Evolutionary conservation across 2,888 invertebrate genomes (phyloP), one percentile per base, ranked within the genome.

Genomic region (Germaria angustata): DNA sequence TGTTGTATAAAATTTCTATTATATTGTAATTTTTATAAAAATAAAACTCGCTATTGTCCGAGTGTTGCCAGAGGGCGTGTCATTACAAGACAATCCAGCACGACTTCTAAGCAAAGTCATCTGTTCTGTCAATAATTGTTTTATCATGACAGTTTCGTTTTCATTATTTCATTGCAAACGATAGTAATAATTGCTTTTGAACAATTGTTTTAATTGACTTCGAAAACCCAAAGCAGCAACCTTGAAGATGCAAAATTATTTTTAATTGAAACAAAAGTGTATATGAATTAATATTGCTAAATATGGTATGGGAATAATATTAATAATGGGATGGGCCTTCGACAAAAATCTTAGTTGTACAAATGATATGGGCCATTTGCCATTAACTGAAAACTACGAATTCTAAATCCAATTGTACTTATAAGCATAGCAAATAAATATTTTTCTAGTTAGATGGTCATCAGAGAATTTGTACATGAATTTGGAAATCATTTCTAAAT

Each of bases 61-160:
- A 79, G 71, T 82, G 79, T 69, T 78, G 82, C 82, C 75, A 53
- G 82, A 79, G 82, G 82, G 82, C 82, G 82, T 82, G 82, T 79
- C 82, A 82, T 82, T 82, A 82, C 82, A 82, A 82, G 82, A 82
- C 75, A 82, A 71, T 82, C 82, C 71, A 55, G 75, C 82, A 82
- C 82, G 82, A 82, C 65, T 82, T 75, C 65, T 49, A 51, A 63
- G 51, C 66, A 66, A 75, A 82, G 75, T 82, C 82, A 76, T 82
- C 75, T 71, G 66, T 82, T 75, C 75, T 82, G 82, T 79, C 82
- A 82, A 82, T 82, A 82, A 82, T 82, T 82, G 75, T 82, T 79
- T 79, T 82, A 82, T 82, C 82, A 82, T 82, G 82, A 82, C 82
- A 82, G 75, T 76, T 82, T 81, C 39, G 46, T 49, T 17, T 59